Evolutionary conservation across 2,888 invertebrate genomes (phyloP), one percentile per base, ranked within the genome.

Genomic region (Notocelia uddmanniana): DNA sequence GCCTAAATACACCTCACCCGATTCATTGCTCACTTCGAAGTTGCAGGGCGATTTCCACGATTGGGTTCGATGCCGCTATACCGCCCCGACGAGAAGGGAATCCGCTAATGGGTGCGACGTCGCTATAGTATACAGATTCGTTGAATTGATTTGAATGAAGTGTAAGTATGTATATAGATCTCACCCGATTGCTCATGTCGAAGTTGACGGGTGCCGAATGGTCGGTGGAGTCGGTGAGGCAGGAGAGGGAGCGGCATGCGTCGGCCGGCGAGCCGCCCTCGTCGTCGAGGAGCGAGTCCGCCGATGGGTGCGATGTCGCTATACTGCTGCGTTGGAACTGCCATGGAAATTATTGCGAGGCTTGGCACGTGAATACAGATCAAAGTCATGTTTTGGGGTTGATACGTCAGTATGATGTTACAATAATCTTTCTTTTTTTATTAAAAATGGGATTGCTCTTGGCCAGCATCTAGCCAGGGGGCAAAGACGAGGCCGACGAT

Each of bases 121-220:
- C 59, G 18, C 59, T 59, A 59, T 15, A 31, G 18, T 34, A 15
- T n/a, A 45, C 23, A 8, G 45, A 15, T n/a, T 15, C n/a, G 45
- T 45, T 45, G 15, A 15, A 41, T 26, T 5, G 19, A 50, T 50
- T 0, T 1, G 18, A 50, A 23, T 8, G 21, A 50, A 3, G n/a
- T n/a, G n/a, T n/a, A n/a, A 18, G 18, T 41, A 45, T 57, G 9
- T 10, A 18, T 54, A 83, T 45, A 45, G 8, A 45, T 45, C 94
- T 88, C 84, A 97, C 98, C 83, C 98, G 95, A 89, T 98, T 98
- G 73, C 98, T 97, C 96, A 98, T 96, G 84, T 98, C 98, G 83
- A 98, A 98, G 89, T 97, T 97, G 76, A 98, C 96, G 0, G 98
- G 98, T 52, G 97, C 98, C 81, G 97, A 97, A 84, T 98, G 98